Evolutionary conservation across 2,888 invertebrate genomes (phyloP), one percentile per base, ranked within the genome.

Genomic region (Dryobotodes eremita): DNA sequence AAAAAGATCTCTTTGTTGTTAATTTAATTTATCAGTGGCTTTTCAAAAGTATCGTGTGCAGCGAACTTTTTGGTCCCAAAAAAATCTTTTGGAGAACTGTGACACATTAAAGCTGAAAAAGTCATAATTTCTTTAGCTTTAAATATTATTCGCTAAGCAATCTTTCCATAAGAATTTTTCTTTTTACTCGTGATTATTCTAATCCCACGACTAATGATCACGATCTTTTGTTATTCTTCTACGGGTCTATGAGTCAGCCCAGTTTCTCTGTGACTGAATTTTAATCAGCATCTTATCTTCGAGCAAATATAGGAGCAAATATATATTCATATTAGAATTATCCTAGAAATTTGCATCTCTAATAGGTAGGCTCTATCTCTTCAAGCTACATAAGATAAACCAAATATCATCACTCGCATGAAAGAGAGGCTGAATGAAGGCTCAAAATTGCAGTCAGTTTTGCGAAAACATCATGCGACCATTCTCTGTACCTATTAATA

Each of bases 1-100:
- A 80, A 85, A 84, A 85, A 72, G 11, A 74, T 20, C 13, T 73
- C 64, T 74, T 73, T 80, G 73, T 87, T 74, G 75, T 85, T 76
- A 6, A n/a, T 61, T 65, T 46, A 71, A 20, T 79, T 72, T 13
- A 26, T 66, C 59, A 17, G 26, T 46, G 50, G 10, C 31, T 84
- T 75, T 75, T 68, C 23, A 20, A 15, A 57, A 36, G 46, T n/a
- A 23, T 57, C 11, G 31, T 36, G 61, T 11, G 36, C 7, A n/a
- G 5, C 23, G 13, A 57, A 48, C 36, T 79, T 77, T 57, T 65
- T 57, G 26, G 10, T 55, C 5, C 15, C 20, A 50, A 42, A 42
- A 17, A n/a, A 13, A 20, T 23, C 0, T 62, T 62, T 77, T 62
- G 6, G 17, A 46, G 46, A 31, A 53, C 7, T 17, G 17, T 2